These are phyloP conservation scores for Sander lucioperca DNA, from an alignment of 2,113 vertebrate species.

Conservation along the genomic window DNA sequence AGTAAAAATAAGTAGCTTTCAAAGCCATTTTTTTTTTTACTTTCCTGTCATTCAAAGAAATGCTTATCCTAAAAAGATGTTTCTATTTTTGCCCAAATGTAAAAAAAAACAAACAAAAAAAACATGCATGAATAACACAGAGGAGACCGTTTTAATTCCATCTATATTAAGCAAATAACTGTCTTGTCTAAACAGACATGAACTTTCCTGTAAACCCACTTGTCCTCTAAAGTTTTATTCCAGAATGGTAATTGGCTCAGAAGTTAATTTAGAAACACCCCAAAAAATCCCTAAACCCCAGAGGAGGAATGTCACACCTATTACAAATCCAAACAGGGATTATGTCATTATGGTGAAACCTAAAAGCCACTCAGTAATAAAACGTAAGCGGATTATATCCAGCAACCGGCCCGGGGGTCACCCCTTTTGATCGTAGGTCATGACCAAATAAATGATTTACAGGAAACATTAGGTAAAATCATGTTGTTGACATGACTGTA, in stretches of 20 bases:
- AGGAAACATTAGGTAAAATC: constrained; percentile 1
- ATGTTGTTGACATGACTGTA: not conserved
- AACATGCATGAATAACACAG: too few relatives aligned
- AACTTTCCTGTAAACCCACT: not conserved
- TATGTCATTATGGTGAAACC: constrained; percentile 57
- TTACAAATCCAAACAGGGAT: constrained; percentile 66
- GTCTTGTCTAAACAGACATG: not conserved
- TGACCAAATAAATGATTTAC: constrained; percentile 33
- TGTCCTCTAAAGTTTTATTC: constrained; percentile 33
- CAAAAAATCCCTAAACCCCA: constrained; percentile 43
- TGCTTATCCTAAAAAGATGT: not conserved
- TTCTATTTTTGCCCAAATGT: not conserved
- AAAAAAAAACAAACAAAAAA: too few relatives aligned
- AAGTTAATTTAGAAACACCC: constrained; percentile 43
- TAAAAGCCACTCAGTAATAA: constrained; percentile 56
- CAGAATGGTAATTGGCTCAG: constrained; percentile 39
- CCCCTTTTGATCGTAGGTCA: constrained; percentile 37
- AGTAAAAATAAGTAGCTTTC: not conserved
- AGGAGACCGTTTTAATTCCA: not conserved
- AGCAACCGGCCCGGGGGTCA: constrained; percentile 35
- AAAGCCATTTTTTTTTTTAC: not conserved
- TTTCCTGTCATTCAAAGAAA: not conserved
- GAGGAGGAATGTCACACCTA: constrained; percentile 65
- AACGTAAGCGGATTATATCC: constrained; percentile 66
- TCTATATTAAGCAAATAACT: not conserved